Percentiles rank a stretch among this genome's conserved stretches.
phyloP scores from a whole-genome alignment of 2,888 invertebrate genomes.

The Willowsia nigromaculata region DNA sequence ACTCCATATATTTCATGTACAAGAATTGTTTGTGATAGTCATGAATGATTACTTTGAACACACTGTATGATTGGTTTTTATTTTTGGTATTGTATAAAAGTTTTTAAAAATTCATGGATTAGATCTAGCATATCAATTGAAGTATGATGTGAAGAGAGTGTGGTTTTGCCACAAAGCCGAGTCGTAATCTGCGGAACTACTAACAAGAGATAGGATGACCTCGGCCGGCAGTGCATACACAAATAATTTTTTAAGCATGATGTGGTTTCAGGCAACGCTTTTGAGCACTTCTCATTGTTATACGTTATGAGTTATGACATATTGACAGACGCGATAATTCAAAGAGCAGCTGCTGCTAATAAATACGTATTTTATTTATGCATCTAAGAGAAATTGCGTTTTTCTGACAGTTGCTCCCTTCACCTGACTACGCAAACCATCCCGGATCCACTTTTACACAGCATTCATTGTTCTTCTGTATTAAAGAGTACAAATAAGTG shows the following conservation, averaged over 20 bases:
- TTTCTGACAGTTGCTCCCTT: conserved; percentile 14
- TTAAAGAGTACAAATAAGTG: too few species aligned
- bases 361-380: background rate
- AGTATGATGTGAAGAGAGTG: background rate
- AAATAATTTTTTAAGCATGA: background rate
- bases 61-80: too few species aligned
- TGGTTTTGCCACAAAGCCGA: too few species aligned
- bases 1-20: too few species aligned
- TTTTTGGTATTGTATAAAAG: too few species aligned
- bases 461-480: background rate
- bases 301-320: background rate
- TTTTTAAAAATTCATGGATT: too few species aligned
- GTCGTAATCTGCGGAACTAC: too few species aligned
- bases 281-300: background rate
- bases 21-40: too few species aligned
- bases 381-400: background rate
- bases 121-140: too few species aligned
- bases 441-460: background rate
- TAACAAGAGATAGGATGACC: too few species aligned
- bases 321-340: conserved; percentile 1
- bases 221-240: background rate
- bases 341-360: conserved; percentile 9
- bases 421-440: background rate
- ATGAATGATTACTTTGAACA: too few species aligned
- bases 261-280: background rate